Conservation (phyloP, 2,797 vertebrate species). For the Pteropus rufus region DNA sequence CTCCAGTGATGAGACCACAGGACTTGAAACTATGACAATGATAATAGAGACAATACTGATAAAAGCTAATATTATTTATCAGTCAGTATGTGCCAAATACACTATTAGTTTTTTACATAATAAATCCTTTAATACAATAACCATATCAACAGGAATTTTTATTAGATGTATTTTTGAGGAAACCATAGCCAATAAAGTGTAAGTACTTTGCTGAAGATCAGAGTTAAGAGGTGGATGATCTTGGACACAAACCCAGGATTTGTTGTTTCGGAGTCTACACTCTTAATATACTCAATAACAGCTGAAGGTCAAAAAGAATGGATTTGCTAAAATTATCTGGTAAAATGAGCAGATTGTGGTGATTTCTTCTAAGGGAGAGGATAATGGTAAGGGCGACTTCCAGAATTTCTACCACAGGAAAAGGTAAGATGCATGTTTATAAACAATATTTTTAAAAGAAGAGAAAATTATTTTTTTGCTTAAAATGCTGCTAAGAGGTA, state of each 20-base stretch:
- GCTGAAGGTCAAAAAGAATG: background rate
- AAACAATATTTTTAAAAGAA: conserved; percentile 36
- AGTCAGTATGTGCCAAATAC: background rate
- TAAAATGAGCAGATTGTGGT: background rate
- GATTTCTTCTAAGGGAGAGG: background rate
- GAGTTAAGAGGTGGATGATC: background rate
- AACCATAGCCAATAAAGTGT: background rate
- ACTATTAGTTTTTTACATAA: background rate
- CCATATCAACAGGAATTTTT: background rate
- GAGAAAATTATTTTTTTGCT: background rate
- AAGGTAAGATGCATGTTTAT: background rate
- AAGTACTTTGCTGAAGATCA: background rate
- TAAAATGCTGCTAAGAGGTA: background rate
- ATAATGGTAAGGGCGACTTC: background rate
- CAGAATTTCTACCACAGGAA: background rate
- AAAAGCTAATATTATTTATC: background rate
- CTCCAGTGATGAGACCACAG: background rate
- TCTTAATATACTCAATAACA: background rate
- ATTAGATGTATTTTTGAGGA: background rate
- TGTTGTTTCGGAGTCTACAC: background rate
- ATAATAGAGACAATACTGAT: background rate
- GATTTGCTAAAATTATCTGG: background rate
- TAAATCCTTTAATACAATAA: background rate
- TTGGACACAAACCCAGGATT: background rate
- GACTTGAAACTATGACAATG: background rate